A percentile compares a stretch with the other conserved stretches of the same genome.
These are phyloP conservation scores for Cydia amplana DNA, from an alignment of 1,140 invertebrate genomes.

Conservation along the genomic window DNA sequence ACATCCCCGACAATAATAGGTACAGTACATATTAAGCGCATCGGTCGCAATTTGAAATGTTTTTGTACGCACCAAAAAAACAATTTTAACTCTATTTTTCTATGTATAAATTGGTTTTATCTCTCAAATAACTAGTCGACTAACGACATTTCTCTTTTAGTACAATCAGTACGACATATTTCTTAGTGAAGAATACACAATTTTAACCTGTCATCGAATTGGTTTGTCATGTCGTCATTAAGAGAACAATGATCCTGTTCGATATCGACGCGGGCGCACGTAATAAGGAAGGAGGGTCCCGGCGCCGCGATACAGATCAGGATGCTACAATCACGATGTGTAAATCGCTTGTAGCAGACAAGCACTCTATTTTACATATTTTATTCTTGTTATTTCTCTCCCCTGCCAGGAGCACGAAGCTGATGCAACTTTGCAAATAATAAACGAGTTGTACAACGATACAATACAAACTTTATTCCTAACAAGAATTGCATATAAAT, in stretches of 20 bases:
- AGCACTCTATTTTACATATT: conserved; percentile 11
- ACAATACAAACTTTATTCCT: no score
- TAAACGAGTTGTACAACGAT: not conserved
- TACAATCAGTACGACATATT: no score
- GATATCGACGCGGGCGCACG: conserved; percentile 30
- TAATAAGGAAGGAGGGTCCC: conserved; percentile 57
- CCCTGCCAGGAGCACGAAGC: not conserved
- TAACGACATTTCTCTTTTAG: no score
- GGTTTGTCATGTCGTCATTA: conserved; percentile 21
- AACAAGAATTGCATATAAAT: no score
- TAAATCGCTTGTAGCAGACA: conserved; percentile 21
- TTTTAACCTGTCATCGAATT: not conserved
- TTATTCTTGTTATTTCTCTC: conserved; percentile 20
- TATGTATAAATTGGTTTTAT: no score
- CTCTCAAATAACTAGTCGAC: no score
- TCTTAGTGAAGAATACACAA: no score
- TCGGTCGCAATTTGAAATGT: no score
- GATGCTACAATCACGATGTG: conserved; percentile 46
- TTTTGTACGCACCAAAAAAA: no score
- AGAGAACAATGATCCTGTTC: conserved; percentile 26
- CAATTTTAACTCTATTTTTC: no score
- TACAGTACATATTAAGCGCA: not conserved
- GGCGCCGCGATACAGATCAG: conserved; percentile 45
- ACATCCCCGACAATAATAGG: not conserved
- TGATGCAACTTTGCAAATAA: conserved; percentile 4